Evolutionary conservation across 2,888 invertebrate species (phyloP).

Genomic region (Troglohyphantes excavatus): DNA sequence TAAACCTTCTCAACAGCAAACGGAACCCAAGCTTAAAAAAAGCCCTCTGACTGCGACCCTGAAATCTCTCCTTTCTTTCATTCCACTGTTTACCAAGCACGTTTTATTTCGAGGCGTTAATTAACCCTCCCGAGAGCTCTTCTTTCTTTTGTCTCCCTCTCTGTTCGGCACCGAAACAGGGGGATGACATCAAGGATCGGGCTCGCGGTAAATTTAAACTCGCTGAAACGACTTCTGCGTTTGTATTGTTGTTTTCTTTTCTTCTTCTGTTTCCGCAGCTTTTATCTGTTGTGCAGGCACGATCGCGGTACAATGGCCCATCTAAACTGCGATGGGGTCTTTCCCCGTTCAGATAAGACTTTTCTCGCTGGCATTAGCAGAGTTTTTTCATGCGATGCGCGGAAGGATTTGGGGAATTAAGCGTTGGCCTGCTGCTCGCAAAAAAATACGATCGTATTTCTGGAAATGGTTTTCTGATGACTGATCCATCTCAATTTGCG

Average conservation of each 20-base stretch:
- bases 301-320: conserved; percentile 18
- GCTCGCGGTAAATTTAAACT: conserved; percentile 33
- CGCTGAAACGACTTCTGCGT: conserved; percentile 2
- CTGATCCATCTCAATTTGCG: not conserved
- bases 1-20: not conserved
- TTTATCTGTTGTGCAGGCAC: not conserved
- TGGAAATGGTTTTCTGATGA: not conserved
- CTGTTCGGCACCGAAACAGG: not conserved
- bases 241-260: not conserved
- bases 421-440: too few species aligned
- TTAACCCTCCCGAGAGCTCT: not conserved
- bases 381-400: not conserved
- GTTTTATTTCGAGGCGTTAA: conserved; percentile 50
- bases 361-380: not conserved
- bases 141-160: not conserved
- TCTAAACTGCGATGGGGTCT: not conserved
- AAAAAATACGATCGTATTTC: not conserved
- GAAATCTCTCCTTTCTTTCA: not conserved
- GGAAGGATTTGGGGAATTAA: too few species aligned
- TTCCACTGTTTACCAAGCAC: not conserved
- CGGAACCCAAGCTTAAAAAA: not conserved
- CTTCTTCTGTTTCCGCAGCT: not conserved
- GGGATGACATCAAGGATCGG: conserved; percentile 27
- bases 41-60: not conserved
- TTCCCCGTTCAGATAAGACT: too few species aligned